These are phyloP conservation scores for Cerastis rubricosa DNA, from an alignment of 2,888 invertebrate species.

Conservation along the genomic window DNA sequence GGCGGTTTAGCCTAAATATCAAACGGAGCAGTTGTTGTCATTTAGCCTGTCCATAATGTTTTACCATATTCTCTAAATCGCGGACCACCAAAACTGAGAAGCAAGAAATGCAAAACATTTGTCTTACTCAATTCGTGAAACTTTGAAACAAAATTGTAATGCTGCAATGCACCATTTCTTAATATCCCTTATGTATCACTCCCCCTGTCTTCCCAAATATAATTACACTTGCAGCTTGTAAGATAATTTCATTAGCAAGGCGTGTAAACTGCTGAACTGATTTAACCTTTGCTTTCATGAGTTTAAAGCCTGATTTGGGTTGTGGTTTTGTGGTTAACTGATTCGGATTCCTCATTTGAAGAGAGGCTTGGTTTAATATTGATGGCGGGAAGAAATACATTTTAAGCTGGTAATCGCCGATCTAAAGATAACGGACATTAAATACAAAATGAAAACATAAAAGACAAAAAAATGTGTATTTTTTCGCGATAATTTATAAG, in stretches of 20 bases:
- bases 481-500: no score
- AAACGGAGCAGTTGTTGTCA: no score
- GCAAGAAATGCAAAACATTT: background rate
- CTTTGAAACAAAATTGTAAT: slow-evolving; percentile 35
- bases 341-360: slow-evolving; percentile 27
- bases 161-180: slow-evolving; percentile 69
- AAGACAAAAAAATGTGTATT: background rate
- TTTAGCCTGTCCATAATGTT: background rate
- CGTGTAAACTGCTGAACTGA: slow-evolving; percentile 39
- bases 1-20: no score
- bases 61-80: background rate
- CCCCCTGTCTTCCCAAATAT: slow-evolving; percentile 57
- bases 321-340: background rate
- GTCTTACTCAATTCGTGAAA: slow-evolving; percentile 1
- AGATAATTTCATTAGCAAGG: slow-evolving; percentile 67
- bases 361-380: slow-evolving; percentile 4
- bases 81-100: background rate
- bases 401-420: slow-evolving; percentile 2
- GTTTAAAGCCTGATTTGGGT: slow-evolving; percentile 24
- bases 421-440: background rate
- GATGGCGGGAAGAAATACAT: slow-evolving; percentile 15
- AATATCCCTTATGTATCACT: slow-evolving; percentile 41
- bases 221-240: slow-evolving; percentile 68
- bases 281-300: slow-evolving; percentile 35
- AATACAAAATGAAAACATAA: background rate